These are phyloP conservation scores for Calephelis virginiensis DNA, from an alignment of 1,140 invertebrate genomes.

Conservation along the genomic window DNA sequence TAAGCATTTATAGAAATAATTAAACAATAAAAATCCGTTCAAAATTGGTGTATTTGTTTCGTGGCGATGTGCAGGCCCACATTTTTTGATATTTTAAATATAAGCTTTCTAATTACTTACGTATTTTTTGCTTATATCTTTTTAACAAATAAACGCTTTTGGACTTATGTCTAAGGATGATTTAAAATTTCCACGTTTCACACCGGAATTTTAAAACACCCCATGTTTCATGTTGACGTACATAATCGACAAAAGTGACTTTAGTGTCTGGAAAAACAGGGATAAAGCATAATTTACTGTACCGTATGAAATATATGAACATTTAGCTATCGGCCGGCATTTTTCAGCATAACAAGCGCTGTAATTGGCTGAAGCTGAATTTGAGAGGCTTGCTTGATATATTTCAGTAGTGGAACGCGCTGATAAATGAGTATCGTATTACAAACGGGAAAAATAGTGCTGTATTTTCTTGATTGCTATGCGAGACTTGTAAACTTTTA, in stretches of 20 bases:
- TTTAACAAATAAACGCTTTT: no score
- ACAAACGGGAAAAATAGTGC: slow-evolving; percentile 24
- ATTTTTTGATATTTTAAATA: no score
- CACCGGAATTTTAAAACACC: slow-evolving; percentile 1
- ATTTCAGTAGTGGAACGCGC: slow-evolving; percentile 39
- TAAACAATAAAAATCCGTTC: no score
- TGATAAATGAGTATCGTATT: slow-evolving; percentile 50
- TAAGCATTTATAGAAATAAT: no score
- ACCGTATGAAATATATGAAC: slow-evolving; percentile 36
- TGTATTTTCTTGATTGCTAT: slow-evolving; percentile 14
- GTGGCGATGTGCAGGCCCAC: no score
- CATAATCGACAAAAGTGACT: slow-evolving; percentile 17
- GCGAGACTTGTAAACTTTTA: slow-evolving; percentile 1
- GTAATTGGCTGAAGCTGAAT: slow-evolving; percentile 64
- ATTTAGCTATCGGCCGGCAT: slow-evolving; percentile 45
- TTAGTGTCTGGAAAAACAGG: slow-evolving; percentile 5
- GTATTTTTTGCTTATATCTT: no score
- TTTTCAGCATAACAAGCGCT: slow-evolving; percentile 69
- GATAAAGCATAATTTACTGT: slow-evolving; percentile 26
- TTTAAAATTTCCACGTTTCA: slow-evolving; percentile 4
- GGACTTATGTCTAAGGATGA: background rate
- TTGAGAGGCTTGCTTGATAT: slow-evolving; percentile 56
- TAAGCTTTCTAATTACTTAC: no score
- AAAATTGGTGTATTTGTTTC: no score
- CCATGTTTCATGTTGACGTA: slow-evolving; percentile 10